These are phyloP conservation scores for Clarias laeviceps DNA, from an alignment of 2,797 vertebrate genomes.

Conservation along the genomic window DNA sequence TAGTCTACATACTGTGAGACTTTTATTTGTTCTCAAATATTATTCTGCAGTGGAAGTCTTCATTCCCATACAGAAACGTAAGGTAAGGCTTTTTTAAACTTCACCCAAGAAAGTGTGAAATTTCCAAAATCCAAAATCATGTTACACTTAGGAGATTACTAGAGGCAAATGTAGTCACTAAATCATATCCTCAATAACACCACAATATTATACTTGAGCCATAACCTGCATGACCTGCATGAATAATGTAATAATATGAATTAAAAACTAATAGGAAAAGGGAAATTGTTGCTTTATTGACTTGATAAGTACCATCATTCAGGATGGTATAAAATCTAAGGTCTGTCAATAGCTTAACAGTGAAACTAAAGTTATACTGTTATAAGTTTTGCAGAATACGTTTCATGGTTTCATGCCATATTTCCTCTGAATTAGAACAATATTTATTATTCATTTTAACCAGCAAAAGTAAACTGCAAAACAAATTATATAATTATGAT, in stretches of 20 bases:
- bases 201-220: neutral
- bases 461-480: neutral
- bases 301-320: neutral
- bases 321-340: neutral
- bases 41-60: slow-evolving; percentile 7
- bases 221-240: neutral
- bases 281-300: neutral
- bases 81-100: neutral
- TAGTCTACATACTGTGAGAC: slow-evolving; percentile 41
- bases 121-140: no score
- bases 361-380: neutral
- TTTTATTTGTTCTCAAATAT: slow-evolving; percentile 43
- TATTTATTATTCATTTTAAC: neutral
- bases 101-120: neutral
- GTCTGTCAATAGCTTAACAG: neutral
- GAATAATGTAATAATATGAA: neutral
- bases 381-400: no score
- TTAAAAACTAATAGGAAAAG: neutral
- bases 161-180: neutral
- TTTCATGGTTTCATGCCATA: neutral
- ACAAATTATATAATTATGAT: neutral
- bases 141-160: neutral
- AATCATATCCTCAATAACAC: no score
- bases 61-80: neutral
- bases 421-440: neutral